A percentile compares a stretch with the other conserved stretches of the same genome.
These are phyloP conservation scores for Python bivittatus DNA, from an alignment of 2,113 vertebrate genomes.

Conservation along the genomic window DNA sequence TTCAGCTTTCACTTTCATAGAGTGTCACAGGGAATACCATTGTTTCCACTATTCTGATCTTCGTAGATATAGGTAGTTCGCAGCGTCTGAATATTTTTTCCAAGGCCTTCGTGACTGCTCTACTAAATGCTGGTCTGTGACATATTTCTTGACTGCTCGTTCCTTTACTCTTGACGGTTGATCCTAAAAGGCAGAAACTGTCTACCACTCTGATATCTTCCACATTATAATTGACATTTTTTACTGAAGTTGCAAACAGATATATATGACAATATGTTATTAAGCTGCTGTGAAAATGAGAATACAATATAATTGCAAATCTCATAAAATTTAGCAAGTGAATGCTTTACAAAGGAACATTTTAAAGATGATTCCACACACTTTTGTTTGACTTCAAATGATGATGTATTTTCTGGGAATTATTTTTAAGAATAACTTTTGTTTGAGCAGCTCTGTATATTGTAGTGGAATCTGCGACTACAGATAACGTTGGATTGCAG, in stretches of 20 bases:
- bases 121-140: not conserved
- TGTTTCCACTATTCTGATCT: not conserved
- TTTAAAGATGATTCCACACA: not conserved
- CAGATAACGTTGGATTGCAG: not conserved
- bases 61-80: not conserved
- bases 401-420: not conserved
- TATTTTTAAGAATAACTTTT: not conserved
- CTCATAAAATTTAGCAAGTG: not conserved
- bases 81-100: not conserved
- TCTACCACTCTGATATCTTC: not conserved
- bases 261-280: not conserved
- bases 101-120: not conserved
- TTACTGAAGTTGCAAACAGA: not conserved
- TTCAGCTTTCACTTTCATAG: not conserved
- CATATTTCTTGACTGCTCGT: not conserved
- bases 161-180: not conserved
- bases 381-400: not conserved
- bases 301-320: not conserved
- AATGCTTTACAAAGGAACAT: not conserved
- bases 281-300: too few relatives aligned
- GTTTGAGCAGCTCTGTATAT: not conserved
- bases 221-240: not conserved
- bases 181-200: not conserved
- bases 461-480: not conserved
- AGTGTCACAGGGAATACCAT: not conserved